Base-by-base conservation (phyloP, 2,797 vertebrate genomes). In the Sebastes elongatus region DNA sequence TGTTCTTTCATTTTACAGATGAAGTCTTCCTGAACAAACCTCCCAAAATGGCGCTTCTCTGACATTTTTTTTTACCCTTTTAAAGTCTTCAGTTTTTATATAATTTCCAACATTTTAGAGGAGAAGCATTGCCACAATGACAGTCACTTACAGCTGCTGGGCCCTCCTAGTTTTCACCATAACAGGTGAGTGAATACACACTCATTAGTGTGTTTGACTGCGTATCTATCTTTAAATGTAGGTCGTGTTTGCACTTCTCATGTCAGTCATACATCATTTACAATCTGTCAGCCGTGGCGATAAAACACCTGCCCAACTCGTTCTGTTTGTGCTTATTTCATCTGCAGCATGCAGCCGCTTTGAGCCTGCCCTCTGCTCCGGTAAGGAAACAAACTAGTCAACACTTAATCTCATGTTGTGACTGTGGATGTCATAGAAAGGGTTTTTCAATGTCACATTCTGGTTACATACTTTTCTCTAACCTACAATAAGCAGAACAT, bases 131-230 rank as follows among this genome's bases (percentile, higher is more conserved):
- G 46, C 25, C 86, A 92, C 82, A 46, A 95, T 96, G 95, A 88
- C 86, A 28, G 56, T 84, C 76, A 38, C 80, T 20, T 73, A 76
- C 86, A 89, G 63, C 52, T 7, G 94, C 60, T 81, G 38, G 28
- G 55, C 86, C n/a, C 83, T 95, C 10, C 68, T 92, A 62, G n/a
- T 94, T 79, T 90, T 94, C 70, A 85, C 70, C 76, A 64, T 95
- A 82, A 82, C 91, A 89, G 93, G 96, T 95, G 57, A 92, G 94
- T 90, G 30, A 35, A 18, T 30, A 8, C 42, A n/a, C 20, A 1
- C 38, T 6, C 2, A 33, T 32, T 14, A 2, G 6, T 20, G 6
- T 28, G 14, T n/a, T 63, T 72, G 35, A 20, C 69, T 55, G 23
- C 60, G 8, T 22, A 18, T 74, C 61, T 25, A 1, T 71, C 6